These are phyloP conservation scores for Dendrolimus houi DNA, from an alignment of 2,888 invertebrate genomes.

Conservation along the genomic window DNA sequence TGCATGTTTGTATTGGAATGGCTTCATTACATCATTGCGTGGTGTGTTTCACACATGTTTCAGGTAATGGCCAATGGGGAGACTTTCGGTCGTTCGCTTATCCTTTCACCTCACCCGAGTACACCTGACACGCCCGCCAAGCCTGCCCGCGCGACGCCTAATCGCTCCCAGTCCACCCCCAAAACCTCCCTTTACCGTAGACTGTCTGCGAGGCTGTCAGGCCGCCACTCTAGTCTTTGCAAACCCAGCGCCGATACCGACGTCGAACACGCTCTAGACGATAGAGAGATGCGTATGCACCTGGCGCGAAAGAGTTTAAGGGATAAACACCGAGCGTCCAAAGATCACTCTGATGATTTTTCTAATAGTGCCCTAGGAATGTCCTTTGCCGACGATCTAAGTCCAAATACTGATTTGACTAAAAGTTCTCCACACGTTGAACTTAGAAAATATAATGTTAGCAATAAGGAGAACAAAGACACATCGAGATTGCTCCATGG, in stretches of 20 bases:
- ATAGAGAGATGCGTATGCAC: constrained; percentile 47
- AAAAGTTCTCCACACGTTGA: constrained; percentile 38
- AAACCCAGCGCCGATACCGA: constrained; percentile 24
- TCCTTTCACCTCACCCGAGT: constrained; percentile 67
- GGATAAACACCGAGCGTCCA: constrained; percentile 37
- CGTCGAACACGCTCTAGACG: constrained; percentile 28
- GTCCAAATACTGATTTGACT: constrained; percentile 28
- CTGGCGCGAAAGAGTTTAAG: constrained; percentile 46
- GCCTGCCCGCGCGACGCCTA: constrained; percentile 52
- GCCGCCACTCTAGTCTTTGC: constrained; percentile 43
- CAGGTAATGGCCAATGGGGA: constrained; percentile 83
- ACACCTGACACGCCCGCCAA: constrained; percentile 50
- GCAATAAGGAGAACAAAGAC: constrained; percentile 60
- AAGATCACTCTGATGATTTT: constrained; percentile 39
- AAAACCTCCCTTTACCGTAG: constrained; percentile 67
- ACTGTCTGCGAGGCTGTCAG: constrained; percentile 64
- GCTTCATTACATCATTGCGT: constrained; percentile 77
- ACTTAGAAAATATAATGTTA: constrained; percentile 38
- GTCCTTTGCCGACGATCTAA: constrained; percentile 44
- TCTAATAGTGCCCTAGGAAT: constrained; percentile 53
- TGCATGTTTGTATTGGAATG: constrained; percentile 75
- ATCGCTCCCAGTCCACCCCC: constrained; percentile 61
- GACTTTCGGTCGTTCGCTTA: constrained; percentile 80
- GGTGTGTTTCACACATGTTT: constrained; percentile 79
- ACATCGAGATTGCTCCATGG: constrained; percentile 37